Evolutionary conservation across 23 tunicate species (phyloP), one percentile per base, ranked within the genome.

Genomic region (Styela plicata): DNA sequence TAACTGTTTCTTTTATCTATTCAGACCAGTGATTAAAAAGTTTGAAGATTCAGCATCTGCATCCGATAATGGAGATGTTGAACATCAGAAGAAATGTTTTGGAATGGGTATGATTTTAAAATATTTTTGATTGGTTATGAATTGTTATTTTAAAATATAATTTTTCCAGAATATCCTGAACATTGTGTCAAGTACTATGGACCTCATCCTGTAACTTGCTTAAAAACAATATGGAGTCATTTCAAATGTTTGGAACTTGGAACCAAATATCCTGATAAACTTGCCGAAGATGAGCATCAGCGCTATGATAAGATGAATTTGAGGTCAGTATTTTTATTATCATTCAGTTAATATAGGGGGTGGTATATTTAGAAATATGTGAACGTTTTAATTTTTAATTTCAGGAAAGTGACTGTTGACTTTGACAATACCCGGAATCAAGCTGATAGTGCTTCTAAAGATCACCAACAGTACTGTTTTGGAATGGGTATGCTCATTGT

Each of bases 401-500:
- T n/a, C 57, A 71, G 77, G 77, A 13, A 71, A 71, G 13, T 71
- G 24, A 71, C 29, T 34, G 34, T 3, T 3, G 77, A 71, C 5
- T 71, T 71, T 34, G 29, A 71, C 3, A 30, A 17, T 5, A 71
- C 67, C 0, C 37, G 37, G 44, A 24, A 1, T 10, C 2, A 26
- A 1, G 81, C 81, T 37, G 81, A 76, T 44, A 24, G 31, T 2
- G 81, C 33, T 0, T 33, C 36, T 0, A 36, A 20, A 0, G 1
- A 69, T 0, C 36, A 53, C 66, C 81, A 76, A 44, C 36, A 33
- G 13, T 27, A 44, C 27, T 76, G 81, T 31, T 76, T 76, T 1
- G 81, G 81, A 0, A 36, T 76, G 52, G 81, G 81, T 76, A 36
- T n/a, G n/a, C n/a, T n/a, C n/a, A n/a, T n/a, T n/a, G n/a, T n/a